phyloP scores from a whole-genome alignment of 2,113 vertebrate genomes.

The Macroglossus sobrinus region DNA sequence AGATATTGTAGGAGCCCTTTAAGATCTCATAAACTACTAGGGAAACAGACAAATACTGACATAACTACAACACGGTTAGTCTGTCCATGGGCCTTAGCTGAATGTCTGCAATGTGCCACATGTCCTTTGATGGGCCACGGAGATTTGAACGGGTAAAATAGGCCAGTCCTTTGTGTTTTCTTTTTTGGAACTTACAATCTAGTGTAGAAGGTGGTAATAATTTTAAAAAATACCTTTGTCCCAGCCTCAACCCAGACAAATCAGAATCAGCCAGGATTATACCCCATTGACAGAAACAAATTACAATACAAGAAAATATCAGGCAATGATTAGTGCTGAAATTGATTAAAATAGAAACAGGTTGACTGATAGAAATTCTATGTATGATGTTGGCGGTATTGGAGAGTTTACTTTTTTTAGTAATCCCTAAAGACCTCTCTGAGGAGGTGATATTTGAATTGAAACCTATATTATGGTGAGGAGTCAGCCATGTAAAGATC shows the following conservation, averaged over 20 bases:
- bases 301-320: neutral
- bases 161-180: neutral
- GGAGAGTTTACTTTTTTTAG: neutral
- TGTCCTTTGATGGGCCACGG: neutral
- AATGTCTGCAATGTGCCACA: neutral
- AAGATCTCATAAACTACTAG: neutral
- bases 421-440: neutral
- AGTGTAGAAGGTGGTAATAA: neutral
- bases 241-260: neutral
- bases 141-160: neutral
- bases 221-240: neutral
- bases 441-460: neutral
- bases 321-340: neutral
- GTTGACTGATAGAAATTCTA: neutral
- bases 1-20: neutral
- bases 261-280: neutral
- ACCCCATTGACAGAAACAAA: neutral
- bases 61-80: neutral
- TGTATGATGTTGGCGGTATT: fast-evolving
- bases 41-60: neutral
- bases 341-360: neutral
- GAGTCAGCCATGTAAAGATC: neutral
- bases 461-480: neutral
- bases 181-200: conserved; percentile 47
- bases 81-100: neutral